A percentile compares a stretch with the other conserved stretches of the same genome.
Evolutionary conservation across 2,888 invertebrate genomes (phyloP).

Genomic region (Mimumesa dahlbomi): DNA sequence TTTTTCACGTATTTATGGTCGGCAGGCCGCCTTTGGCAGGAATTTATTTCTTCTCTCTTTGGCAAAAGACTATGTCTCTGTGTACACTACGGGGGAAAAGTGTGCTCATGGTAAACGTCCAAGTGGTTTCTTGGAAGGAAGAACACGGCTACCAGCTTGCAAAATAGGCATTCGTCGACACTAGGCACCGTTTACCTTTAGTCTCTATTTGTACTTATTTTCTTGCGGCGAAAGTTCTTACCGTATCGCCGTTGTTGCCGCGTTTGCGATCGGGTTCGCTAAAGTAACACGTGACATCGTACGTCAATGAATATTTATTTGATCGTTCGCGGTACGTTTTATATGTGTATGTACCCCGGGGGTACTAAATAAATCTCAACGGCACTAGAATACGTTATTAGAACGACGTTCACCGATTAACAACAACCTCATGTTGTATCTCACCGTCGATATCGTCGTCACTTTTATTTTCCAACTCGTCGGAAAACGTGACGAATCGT

Average conservation of each 20-base stretch:
- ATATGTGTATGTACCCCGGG: too few relatives aligned
- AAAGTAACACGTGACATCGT: not conserved
- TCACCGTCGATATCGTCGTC: too few relatives aligned
- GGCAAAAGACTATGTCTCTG: conserved; percentile 48
- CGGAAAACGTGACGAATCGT: too few relatives aligned
- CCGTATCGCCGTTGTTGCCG: conserved; percentile 20
- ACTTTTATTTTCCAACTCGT: too few relatives aligned
- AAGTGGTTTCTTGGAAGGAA: conserved; percentile 65
- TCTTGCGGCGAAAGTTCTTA: conserved; percentile 35
- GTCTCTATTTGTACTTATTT: conserved; percentile 50
- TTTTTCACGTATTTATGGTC: conserved; percentile 54
- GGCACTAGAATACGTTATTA: too few relatives aligned
- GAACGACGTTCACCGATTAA: too few relatives aligned
- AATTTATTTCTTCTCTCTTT: conserved; percentile 50
- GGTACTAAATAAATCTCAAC: too few relatives aligned
- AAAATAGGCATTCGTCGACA: conserved; percentile 71
- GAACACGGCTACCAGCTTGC: conserved; percentile 70
- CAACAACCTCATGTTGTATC: too few relatives aligned
- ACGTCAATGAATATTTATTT: conserved; percentile 35
- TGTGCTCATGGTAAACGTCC: conserved; percentile 69
- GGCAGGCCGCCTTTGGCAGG: conserved; percentile 47
- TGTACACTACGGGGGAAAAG: conserved; percentile 66
- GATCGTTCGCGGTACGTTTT: conserved; percentile 15
- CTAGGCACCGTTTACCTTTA: conserved; percentile 63
- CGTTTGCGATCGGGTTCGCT: conserved; percentile 26